Evolutionary conservation across 1,140 invertebrate genomes (phyloP).

Genomic region (Eriocheir sinensis): DNA sequence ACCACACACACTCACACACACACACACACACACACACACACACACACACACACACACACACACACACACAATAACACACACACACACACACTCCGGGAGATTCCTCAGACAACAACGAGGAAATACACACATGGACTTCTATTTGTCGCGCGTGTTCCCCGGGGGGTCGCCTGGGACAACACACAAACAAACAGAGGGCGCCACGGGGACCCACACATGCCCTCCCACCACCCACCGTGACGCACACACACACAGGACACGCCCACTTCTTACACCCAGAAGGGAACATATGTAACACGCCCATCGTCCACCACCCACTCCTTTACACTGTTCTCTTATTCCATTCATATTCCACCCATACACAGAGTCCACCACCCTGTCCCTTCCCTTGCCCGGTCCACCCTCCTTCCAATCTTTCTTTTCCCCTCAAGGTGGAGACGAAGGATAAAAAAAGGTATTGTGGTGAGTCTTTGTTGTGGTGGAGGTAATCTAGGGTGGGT

Average conservation of each 20-base stretch:
- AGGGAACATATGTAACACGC: neutral
- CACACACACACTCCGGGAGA: no score
- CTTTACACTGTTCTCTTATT: no score
- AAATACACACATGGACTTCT: neutral
- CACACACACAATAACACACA: no score
- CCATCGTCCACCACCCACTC: no score
- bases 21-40: no score
- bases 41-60: no score
- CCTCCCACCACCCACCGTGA: neutral
- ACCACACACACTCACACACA: no score
- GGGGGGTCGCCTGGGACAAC: neutral
- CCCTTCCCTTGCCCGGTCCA: no score
- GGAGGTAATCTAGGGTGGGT: neutral
- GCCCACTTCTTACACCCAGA: neutral
- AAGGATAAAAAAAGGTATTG: slow-evolving; percentile 26
- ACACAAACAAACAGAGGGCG: neutral
- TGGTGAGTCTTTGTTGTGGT: neutral
- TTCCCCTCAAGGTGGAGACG: neutral
- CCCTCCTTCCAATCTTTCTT: no score
- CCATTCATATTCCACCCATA: no score
- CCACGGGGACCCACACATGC: neutral
- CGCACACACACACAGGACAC: neutral
- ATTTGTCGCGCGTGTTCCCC: neutral
- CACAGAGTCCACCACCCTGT: no score
- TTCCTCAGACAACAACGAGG: neutral